Evolutionary conservation across 1,140 invertebrate species (phyloP).

Genomic region (Drosophila sucinea): DNA sequence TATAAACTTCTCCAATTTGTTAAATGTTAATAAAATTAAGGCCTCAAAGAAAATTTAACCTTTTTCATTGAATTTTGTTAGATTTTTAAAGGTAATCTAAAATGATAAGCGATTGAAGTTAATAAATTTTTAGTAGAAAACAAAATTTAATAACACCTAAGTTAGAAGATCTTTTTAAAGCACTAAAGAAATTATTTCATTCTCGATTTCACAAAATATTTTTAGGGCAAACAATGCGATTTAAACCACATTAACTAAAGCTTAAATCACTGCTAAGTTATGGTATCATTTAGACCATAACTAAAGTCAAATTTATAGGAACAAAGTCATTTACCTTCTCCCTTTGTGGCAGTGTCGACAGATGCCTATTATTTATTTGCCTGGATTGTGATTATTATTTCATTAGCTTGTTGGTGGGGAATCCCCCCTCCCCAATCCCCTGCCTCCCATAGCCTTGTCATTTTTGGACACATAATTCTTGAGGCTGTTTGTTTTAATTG

Average conservation of each 20-base stretch:
- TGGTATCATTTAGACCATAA: background rate
- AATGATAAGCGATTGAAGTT: no score
- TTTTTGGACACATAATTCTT: conserved; percentile 45
- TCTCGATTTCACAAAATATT: no score
- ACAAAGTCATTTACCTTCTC: background rate
- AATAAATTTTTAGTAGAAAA: no score
- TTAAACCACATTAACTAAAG: background rate
- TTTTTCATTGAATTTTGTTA: no score
- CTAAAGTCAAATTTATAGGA: background rate
- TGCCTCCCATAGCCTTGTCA: conserved; percentile 7
- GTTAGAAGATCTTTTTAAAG: no score
- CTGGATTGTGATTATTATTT: conserved; percentile 56
- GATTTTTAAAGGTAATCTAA: no score
- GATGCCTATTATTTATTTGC: conserved; percentile 57
- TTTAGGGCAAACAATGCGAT: background rate
- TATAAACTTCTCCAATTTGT: no score
- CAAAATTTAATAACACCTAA: no score
- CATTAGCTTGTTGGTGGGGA: conserved; percentile 26
- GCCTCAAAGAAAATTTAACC: no score
- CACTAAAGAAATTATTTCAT: no score
- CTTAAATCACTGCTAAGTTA: no score
- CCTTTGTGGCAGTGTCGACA: background rate
- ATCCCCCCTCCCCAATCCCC: background rate
- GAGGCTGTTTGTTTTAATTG: conserved; percentile 57
- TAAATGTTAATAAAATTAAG: no score